These are phyloP conservation scores for Etia nguti DNA, from an alignment of 2,113 vertebrate genomes.

Conservation along the genomic window DNA sequence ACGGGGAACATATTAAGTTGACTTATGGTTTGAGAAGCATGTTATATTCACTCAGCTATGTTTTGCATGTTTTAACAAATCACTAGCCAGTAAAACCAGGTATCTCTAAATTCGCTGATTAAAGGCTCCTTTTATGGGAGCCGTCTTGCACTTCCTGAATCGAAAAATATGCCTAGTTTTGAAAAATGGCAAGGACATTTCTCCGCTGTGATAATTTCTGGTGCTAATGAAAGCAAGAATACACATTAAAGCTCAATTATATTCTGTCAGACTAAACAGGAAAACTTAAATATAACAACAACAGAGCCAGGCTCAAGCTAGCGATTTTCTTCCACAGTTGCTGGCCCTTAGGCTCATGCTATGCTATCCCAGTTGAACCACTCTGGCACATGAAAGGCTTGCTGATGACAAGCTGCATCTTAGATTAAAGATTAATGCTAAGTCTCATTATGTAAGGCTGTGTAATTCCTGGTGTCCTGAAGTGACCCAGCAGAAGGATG, in stretches of 20 bases:
- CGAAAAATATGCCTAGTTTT: neutral
- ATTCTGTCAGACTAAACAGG: neutral
- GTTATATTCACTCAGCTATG: neutral
- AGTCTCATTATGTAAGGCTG: slow-evolving; percentile 18
- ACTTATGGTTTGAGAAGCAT: neutral
- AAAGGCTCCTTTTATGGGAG: neutral
- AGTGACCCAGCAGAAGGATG: neutral
- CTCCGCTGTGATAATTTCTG: neutral
- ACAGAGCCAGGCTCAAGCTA: neutral
- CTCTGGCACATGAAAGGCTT: neutral
- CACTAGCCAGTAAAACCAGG: neutral
- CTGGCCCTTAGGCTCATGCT: neutral
- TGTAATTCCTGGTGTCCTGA: neutral
- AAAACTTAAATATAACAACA: neutral
- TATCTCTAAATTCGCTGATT: neutral
- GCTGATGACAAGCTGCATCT: neutral
- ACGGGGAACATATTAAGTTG: neutral
- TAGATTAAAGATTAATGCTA: neutral
- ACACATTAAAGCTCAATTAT: neutral
- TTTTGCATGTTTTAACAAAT: neutral
- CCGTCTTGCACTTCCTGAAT: neutral
- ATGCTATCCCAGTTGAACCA: neutral
- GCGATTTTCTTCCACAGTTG: neutral
- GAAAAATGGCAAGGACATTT: neutral
- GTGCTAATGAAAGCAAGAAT: neutral